Evolutionary conservation across 2,113 vertebrate species (phyloP).

Genomic region (Zosterops borbonicus): DNA sequence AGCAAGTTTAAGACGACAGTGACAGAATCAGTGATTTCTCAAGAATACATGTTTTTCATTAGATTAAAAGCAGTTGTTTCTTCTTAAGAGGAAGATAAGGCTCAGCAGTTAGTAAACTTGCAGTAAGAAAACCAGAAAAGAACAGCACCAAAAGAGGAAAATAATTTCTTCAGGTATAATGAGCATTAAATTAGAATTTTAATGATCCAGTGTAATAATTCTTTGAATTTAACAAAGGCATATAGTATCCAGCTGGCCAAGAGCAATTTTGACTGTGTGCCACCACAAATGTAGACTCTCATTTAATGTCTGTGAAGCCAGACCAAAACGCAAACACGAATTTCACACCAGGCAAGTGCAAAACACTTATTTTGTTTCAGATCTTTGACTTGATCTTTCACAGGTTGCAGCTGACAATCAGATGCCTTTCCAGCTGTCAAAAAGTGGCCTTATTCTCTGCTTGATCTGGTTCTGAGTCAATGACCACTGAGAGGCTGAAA

Average conservation of each 20-base stretch:
- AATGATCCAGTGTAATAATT: slow-evolving; percentile 9
- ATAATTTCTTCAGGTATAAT: slow-evolving; percentile 10
- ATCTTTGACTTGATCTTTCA: not conserved
- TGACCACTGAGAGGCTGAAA: not conserved
- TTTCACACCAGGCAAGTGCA: not conserved
- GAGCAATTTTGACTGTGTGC: not conserved
- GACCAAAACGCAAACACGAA: not conserved
- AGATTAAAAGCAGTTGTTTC: not conserved
- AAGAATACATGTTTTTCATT: not conserved
- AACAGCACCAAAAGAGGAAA: not conserved
- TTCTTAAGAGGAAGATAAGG: not conserved
- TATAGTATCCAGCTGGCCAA: slow-evolving; percentile 10
- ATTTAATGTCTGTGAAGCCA: not conserved
- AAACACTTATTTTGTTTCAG: not conserved
- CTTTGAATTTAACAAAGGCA: not conserved
- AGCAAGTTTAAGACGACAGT: not conserved
- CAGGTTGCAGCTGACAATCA: not conserved
- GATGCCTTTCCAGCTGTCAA: not conserved
- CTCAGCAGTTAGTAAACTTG: not conserved
- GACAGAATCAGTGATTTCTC: not conserved
- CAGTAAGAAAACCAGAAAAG: not conserved
- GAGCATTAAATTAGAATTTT: slow-evolving; percentile 21
- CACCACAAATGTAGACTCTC: not conserved
- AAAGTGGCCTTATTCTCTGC: not conserved
- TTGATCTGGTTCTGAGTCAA: not conserved